These are phyloP conservation scores for Aptenodytes patagonicus DNA, from an alignment of 2,113 vertebrate species.

Conservation along the genomic window DNA sequence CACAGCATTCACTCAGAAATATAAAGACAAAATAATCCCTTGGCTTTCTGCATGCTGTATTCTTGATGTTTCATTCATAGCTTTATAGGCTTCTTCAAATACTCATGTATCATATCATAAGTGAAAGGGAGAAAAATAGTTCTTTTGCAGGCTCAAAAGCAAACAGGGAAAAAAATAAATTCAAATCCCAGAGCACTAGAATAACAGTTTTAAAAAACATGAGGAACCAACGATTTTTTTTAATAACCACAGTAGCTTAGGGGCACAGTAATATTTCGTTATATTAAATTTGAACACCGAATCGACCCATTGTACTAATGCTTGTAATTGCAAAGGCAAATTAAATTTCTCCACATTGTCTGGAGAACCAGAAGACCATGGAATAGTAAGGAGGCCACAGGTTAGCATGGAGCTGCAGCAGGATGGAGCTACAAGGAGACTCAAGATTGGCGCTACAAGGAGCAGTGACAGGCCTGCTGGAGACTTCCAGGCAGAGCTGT, in stretches of 20 bases:
- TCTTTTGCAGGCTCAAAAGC: constrained; percentile 48
- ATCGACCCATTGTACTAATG: neutral
- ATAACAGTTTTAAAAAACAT: constrained; percentile 17
- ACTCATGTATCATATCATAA: constrained; percentile 64
- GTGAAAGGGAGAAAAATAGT: constrained; percentile 63
- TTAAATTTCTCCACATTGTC: neutral
- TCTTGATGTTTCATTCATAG: constrained; percentile 54
- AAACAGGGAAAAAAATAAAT: constrained; percentile 40
- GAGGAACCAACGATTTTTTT: neutral
- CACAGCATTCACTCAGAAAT: constrained; percentile 48
- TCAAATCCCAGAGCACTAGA: constrained; percentile 32
- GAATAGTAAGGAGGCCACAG: neutral
- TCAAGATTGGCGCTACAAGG: neutral
- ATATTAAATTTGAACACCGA: neutral
- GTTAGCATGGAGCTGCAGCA: neutral
- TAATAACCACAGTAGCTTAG: constrained; percentile 1
- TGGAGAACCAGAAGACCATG: neutral
- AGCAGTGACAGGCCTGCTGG: neutral
- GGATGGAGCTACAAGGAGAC: neutral
- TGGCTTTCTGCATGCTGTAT: neutral
- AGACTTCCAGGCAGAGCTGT: neutral
- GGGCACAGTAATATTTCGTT: neutral
- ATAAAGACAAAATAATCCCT: constrained; percentile 40
- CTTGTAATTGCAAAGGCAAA: constrained; percentile 25
- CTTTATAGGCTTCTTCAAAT: constrained; percentile 58